These are phyloP conservation scores for Hylaeus anthracinus DNA, from an alignment of 1,140 invertebrate species.

Conservation along the genomic window DNA sequence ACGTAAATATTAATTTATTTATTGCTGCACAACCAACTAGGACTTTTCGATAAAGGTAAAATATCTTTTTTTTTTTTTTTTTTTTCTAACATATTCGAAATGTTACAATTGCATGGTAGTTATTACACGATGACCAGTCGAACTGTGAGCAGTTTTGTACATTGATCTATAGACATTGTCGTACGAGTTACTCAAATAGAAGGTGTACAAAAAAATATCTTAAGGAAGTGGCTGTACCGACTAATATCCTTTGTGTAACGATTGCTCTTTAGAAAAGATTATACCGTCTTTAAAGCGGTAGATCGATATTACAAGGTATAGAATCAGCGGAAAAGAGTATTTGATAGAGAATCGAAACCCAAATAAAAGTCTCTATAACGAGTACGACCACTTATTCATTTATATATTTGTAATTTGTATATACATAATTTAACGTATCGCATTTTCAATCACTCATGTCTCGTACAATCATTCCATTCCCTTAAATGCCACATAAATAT, in stretches of 20 bases:
- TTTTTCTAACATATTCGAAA: constrained; percentile 58
- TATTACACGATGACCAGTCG: constrained; percentile 55
- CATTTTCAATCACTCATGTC: constrained; percentile 55
- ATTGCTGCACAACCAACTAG: constrained; percentile 67
- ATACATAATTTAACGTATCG: constrained; percentile 60
- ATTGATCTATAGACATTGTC: constrained; percentile 62
- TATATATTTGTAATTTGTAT: constrained; percentile 65
- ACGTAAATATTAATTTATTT: constrained; percentile 69
- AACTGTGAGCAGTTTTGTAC: constrained; percentile 63
- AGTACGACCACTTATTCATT: constrained; percentile 62
- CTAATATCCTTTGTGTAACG: not conserved
- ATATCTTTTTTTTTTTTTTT: constrained; percentile 47
- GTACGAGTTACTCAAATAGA: constrained; percentile 42
- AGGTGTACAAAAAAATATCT: constrained; percentile 39
- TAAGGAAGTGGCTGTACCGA: constrained; percentile 59
- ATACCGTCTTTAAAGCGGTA: not conserved
- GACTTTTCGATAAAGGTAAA: constrained; percentile 63
- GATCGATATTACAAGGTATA: not conserved
- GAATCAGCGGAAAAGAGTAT: not conserved
- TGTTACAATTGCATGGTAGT: constrained; percentile 57
- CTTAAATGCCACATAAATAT: constrained; percentile 69
- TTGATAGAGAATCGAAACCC: not conserved
- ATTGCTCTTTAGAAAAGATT: not conserved
- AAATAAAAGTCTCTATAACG: constrained; percentile 4
- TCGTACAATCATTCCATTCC: constrained; percentile 50